phyloP scores from a whole-genome alignment of 2,113 vertebrate genomes.

The Diphyllodes magnificus region DNA sequence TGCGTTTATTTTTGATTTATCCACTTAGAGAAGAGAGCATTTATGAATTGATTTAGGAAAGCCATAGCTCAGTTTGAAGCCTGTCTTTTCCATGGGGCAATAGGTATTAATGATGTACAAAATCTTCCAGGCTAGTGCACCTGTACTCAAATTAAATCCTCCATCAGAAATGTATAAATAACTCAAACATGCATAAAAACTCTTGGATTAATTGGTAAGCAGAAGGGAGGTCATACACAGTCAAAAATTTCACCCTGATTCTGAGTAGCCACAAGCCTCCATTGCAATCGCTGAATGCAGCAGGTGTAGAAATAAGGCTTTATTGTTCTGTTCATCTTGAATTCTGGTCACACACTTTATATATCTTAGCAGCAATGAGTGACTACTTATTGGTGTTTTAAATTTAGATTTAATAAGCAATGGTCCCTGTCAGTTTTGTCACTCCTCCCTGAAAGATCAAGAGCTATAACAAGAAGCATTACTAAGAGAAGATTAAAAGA shows the following conservation, averaged over 20 bases:
- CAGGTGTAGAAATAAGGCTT: neutral
- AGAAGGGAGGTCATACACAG: neutral
- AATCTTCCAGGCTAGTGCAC: neutral
- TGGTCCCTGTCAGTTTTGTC: neutral
- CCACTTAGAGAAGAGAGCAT: neutral
- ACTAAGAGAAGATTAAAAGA: conserved; percentile 48
- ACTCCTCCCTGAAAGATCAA: conserved; percentile 24
- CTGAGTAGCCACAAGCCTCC: neutral
- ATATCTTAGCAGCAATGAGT: neutral
- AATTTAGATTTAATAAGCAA: neutral
- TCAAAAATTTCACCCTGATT: neutral
- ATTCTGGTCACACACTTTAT: neutral
- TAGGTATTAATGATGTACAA: neutral
- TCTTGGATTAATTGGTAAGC: neutral
- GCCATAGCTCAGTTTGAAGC: neutral
- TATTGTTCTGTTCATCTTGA: neutral
- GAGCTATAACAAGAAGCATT: neutral
- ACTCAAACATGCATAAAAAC: neutral
- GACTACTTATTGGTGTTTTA: neutral
- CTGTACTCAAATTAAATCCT: neutral
- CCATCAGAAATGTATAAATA: neutral
- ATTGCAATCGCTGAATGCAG: neutral
- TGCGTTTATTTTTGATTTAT: neutral
- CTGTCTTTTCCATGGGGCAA: neutral
- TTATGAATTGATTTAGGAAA: neutral